Evolutionary conservation across 2,888 invertebrate genomes (phyloP).

Genomic region (Thera britannica): DNA sequence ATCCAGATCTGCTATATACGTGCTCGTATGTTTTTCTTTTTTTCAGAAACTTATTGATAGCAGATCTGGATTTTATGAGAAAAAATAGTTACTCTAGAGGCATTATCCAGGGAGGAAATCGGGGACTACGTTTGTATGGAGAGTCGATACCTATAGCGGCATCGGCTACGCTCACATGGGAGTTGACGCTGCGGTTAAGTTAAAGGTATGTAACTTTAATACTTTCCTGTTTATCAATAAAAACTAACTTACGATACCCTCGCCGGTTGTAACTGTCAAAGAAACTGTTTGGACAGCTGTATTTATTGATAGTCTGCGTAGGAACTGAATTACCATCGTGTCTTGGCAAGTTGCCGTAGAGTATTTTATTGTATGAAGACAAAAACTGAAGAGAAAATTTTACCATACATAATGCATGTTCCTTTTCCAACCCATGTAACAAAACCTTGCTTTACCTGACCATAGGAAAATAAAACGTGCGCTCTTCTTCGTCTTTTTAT

Average conservation of each 20-base stretch:
- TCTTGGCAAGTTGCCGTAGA: constrained; percentile 25
- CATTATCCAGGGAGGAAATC: too few relatives aligned
- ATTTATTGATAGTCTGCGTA: constrained; percentile 37
- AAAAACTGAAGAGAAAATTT: constrained; percentile 26
- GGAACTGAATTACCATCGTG: constrained; percentile 30
- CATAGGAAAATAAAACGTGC: too few relatives aligned
- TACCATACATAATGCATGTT: constrained; percentile 27
- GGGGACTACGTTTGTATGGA: too few relatives aligned
- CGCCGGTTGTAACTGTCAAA: constrained; percentile 31
- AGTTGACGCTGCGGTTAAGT: too few relatives aligned
- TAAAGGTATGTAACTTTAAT: not conserved
- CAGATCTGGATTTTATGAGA: too few relatives aligned
- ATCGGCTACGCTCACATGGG: too few relatives aligned
- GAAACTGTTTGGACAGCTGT: constrained; percentile 49
- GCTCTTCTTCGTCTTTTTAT: too few relatives aligned
- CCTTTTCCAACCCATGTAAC: constrained; percentile 5
- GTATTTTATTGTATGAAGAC: constrained; percentile 27
- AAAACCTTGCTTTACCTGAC: not conserved
- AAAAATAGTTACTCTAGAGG: too few relatives aligned
- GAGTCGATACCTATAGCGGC: too few relatives aligned
- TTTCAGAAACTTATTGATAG: too few relatives aligned
- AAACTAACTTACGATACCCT: constrained; percentile 16
- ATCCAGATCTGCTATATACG: too few relatives aligned
- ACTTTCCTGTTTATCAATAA: constrained; percentile 9
- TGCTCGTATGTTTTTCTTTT: too few relatives aligned